A percentile compares a stretch with the other conserved stretches of the same genome.
Evolutionary conservation across 2,113 vertebrate species (phyloP).

Genomic region (Axis porcinus): DNA sequence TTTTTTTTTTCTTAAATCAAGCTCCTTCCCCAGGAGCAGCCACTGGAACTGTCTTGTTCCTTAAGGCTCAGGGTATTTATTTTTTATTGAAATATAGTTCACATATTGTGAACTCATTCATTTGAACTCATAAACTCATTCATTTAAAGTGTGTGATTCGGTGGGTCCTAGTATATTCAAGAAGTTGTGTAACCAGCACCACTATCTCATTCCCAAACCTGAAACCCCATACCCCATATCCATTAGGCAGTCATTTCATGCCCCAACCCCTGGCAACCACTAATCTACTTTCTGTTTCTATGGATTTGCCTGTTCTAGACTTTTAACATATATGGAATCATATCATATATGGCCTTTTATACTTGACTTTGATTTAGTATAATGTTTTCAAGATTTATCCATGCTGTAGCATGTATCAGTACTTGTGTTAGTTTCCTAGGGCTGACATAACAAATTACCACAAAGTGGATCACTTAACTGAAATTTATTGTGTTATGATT

Average conservation of each 20-base stretch:
- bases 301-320: background rate
- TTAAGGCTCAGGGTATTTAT: background rate
- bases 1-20: background rate
- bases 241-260: background rate
- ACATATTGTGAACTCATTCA: background rate
- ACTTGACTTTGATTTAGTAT: background rate
- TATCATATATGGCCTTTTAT: background rate
- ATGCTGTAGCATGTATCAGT: background rate
- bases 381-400: background rate
- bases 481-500: background rate
- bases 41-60: background rate
- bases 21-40: background rate
- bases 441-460: background rate
- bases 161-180: background rate
- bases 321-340: background rate
- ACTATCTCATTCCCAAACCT: background rate
- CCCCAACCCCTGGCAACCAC: background rate
- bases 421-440: background rate
- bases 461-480: background rate
- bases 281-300: background rate
- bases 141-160: background rate
- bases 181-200: background rate
- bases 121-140: background rate
- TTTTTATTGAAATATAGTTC: background rate
- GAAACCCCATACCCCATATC: background rate